phyloP scores from a whole-genome alignment of 1,140 invertebrate species.

The Aphaenogaster floridana region DNA sequence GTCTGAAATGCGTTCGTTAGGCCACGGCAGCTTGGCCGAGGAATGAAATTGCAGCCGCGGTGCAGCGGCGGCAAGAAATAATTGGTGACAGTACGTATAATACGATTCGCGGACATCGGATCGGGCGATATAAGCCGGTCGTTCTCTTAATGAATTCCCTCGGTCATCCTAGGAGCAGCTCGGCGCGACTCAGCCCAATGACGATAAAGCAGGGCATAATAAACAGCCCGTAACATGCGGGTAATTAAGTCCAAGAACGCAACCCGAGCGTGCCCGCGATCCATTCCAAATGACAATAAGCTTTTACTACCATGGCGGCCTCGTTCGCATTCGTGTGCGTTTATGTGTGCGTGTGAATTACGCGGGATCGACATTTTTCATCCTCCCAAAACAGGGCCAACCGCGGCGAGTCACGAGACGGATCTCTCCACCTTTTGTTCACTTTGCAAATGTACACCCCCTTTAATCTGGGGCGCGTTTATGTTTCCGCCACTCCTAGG shows the following conservation, averaged over 20 bases:
- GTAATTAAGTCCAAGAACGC: slow-evolving; percentile 70
- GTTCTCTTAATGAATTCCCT: slow-evolving; percentile 60
- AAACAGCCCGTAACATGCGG: slow-evolving; percentile 64
- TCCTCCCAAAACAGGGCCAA: slow-evolving; percentile 42
- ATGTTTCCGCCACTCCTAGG: slow-evolving; percentile 3
- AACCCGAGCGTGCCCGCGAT: slow-evolving; percentile 46
- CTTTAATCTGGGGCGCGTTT: slow-evolving; percentile 9
- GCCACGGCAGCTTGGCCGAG: not conserved
- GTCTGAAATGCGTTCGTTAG: slow-evolving; percentile 1
- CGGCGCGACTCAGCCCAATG: slow-evolving; percentile 1
- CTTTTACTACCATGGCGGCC: slow-evolving; percentile 57
- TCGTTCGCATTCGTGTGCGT: slow-evolving; percentile 32
- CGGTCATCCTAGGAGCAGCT: slow-evolving; percentile 29
- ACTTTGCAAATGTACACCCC: not conserved
- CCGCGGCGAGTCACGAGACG: slow-evolving; percentile 43
- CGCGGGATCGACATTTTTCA: slow-evolving; percentile 42
- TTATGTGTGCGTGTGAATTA: slow-evolving; percentile 10
- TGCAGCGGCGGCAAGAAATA: slow-evolving; percentile 18
- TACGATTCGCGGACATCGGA: not conserved
- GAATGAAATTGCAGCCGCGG: slow-evolving; percentile 27
- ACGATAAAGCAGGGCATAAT: slow-evolving; percentile 48
- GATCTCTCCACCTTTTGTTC: not conserved
- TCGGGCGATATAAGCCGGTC: not conserved
- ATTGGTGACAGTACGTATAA: slow-evolving; percentile 4
- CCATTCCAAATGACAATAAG: slow-evolving; percentile 52